These are phyloP conservation scores for Esox masquinongy DNA, from an alignment of 2,797 vertebrate genomes.

Conservation along the genomic window DNA sequence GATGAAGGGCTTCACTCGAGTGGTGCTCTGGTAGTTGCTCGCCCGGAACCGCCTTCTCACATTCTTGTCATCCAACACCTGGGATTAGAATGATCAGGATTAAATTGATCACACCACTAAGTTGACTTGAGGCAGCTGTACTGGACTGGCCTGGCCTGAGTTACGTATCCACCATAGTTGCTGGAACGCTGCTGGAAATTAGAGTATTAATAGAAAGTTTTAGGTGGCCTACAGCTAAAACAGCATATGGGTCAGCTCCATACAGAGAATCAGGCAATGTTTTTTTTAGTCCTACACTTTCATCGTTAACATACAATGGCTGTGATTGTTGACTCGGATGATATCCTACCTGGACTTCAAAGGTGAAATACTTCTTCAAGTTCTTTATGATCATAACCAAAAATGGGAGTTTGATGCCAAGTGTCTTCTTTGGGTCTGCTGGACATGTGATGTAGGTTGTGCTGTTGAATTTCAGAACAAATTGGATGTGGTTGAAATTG, in stretches of 20 bases:
- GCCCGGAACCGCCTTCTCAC: constrained; percentile 91
- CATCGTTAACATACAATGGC: background rate
- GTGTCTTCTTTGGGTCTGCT: constrained; percentile 93
- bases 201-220: no score
- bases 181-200: no score
- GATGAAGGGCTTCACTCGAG: constrained; percentile 95
- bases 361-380: constrained; percentile 97
- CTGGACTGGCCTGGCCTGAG: no score
- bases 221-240: no score
- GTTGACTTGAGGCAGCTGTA: no score
- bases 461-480: constrained; percentile 61
- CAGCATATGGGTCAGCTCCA: no score
- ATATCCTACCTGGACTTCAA: constrained; percentile 91
- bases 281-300: background rate
- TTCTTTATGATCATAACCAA: constrained; percentile 99
- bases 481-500: background rate
- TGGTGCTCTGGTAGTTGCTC: constrained; percentile 96
- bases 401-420: constrained; percentile 95
- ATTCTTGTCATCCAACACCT: constrained; percentile 97
- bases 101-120: background rate
- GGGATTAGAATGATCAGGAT: background rate
- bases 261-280: no score
- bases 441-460: constrained; percentile 97
- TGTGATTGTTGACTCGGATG: background rate
- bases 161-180: no score